Percentiles rank a stretch among this genome's conserved stretches.
Evolutionary conservation across 2,888 invertebrate species (phyloP).

Genomic region (Lumbricus terrestris): DNA sequence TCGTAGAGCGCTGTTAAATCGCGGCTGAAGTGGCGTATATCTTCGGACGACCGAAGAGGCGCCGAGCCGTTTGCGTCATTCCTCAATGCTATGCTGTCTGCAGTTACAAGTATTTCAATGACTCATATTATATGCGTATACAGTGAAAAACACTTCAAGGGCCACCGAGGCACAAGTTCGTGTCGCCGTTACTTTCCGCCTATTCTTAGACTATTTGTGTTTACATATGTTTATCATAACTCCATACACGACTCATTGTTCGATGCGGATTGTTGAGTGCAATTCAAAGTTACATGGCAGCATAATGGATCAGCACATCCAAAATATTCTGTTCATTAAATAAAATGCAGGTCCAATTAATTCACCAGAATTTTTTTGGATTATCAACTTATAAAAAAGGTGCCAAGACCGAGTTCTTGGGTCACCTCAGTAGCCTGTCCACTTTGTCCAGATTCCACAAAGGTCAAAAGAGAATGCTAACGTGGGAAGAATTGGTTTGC

Average conservation of each 20-base stretch:
- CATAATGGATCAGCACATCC: background rate
- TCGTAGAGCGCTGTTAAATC: background rate
- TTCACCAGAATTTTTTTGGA: background rate
- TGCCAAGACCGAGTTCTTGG: background rate
- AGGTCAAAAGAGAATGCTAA: background rate
- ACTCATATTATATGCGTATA: background rate
- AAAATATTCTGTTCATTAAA: background rate
- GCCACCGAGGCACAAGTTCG: background rate
- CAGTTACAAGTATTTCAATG: background rate
- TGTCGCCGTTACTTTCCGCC: background rate
- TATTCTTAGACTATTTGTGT: background rate
- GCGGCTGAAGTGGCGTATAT: background rate
- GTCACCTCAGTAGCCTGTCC: background rate
- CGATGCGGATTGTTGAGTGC: too few relatives aligned
- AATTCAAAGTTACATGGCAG: too few relatives aligned
- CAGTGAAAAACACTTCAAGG: background rate
- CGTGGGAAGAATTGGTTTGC: background rate
- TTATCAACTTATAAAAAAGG: background rate
- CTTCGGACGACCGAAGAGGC: background rate
- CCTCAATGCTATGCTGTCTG: slow-evolving; percentile 3
- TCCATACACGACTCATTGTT: too few relatives aligned
- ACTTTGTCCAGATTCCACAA: background rate
- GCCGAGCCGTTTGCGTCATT: background rate
- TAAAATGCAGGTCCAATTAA: background rate
- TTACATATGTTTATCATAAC: too few relatives aligned